Evolutionary conservation across 2,113 vertebrate genomes (phyloP).

Genomic region (Aspidoscelis tigris): DNA sequence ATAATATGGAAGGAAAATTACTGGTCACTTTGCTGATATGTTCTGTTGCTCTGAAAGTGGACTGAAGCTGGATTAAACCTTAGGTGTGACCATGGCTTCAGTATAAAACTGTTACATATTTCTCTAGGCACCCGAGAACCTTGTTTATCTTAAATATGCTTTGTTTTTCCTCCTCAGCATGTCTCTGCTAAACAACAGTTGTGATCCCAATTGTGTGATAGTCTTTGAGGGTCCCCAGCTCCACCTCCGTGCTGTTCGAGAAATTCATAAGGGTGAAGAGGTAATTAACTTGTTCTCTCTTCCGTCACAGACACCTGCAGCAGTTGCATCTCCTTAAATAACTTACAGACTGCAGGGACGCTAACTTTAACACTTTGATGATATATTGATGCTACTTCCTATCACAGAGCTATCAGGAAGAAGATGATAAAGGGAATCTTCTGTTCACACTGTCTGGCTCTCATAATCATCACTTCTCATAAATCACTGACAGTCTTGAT

Average conservation of each 20-base stretch:
- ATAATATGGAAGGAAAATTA: no score
- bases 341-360: constrained; percentile 68
- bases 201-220: constrained; percentile 93
- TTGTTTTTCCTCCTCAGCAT: constrained; percentile 76
- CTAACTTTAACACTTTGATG: constrained; percentile 70
- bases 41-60: no score
- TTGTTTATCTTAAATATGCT: neutral
- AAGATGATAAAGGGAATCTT: constrained; percentile 60
- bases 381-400: constrained; percentile 68
- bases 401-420: constrained; percentile 60
- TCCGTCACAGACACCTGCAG: constrained; percentile 64
- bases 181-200: constrained; percentile 96
- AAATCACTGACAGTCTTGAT: constrained; percentile 58
- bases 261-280: constrained; percentile 85
- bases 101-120: no score
- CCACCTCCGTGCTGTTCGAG: constrained; percentile 83
- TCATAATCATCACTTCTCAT: constrained; percentile 63
- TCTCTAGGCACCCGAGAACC: neutral
- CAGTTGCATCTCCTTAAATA: constrained; percentile 66
- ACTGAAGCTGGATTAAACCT: no score
- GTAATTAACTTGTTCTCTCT: constrained; percentile 73
- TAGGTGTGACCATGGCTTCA: no score
- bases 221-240: constrained; percentile 89
- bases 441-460: constrained; percentile 55
- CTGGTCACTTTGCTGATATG: no score